Evolutionary conservation across 2,797 vertebrate species (phyloP).

Genomic region (Coluber constrictor): DNA sequence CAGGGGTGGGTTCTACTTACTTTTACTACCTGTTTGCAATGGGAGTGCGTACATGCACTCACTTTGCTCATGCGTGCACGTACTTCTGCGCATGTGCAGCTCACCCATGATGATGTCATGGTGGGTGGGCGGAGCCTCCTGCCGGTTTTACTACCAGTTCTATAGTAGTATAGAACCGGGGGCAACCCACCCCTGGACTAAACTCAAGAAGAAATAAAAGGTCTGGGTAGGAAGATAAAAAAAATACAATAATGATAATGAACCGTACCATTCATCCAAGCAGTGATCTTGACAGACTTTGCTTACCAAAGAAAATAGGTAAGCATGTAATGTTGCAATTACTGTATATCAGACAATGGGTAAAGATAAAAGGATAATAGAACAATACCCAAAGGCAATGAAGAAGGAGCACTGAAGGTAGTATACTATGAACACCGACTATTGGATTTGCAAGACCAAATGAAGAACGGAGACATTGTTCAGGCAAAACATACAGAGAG

Average conservation of each 20-base stretch:
- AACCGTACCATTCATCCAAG: background rate
- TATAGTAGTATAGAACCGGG: too few species aligned
- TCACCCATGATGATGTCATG: too few species aligned
- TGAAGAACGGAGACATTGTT: background rate
- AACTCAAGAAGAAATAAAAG: background rate
- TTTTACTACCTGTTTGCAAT: too few species aligned
- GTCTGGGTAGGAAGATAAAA: background rate
- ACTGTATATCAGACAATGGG: background rate
- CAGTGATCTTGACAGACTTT: background rate
- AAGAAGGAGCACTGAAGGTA: background rate
- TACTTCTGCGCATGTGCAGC: too few species aligned
- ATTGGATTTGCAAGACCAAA: background rate
- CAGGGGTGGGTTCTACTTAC: too few species aligned
- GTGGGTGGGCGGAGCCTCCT: too few species aligned
- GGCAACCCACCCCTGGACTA: background rate
- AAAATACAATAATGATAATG: background rate
- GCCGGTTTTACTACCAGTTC: too few species aligned
- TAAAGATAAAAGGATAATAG: background rate
- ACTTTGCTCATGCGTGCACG: too few species aligned
- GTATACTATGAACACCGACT: background rate
- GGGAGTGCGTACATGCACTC: accelerated
- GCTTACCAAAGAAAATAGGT: background rate
- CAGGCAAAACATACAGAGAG: background rate
- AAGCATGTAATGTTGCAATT: background rate
- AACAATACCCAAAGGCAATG: background rate